Evolutionary conservation across 2,888 invertebrate genomes (phyloP).

Genomic region (Tenthredo scrophulariae): DNA sequence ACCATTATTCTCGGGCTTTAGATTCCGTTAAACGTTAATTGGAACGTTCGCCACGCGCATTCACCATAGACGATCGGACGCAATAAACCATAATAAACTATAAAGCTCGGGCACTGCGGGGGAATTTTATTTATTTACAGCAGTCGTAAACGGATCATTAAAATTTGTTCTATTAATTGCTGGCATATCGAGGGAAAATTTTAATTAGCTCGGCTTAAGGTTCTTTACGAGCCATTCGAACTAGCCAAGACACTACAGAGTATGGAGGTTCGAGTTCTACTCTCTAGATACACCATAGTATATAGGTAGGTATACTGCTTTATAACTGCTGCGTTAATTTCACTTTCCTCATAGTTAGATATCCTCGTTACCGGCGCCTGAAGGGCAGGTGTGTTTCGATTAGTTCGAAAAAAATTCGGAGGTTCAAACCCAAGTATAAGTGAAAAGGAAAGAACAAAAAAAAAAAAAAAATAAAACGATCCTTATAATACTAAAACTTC

Average conservation of each 20-base stretch:
- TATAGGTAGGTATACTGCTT: background rate
- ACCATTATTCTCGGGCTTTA: conserved; percentile 46
- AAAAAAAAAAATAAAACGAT: conserved; percentile 4
- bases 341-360: background rate
- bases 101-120: conserved; percentile 44
- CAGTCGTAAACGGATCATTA: conserved; percentile 53
- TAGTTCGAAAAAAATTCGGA: background rate
- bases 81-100: conserved; percentile 47
- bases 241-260: conserved; percentile 16
- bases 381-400: conserved; percentile 38
- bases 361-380: conserved; percentile 38
- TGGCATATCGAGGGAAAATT: conserved; percentile 51
- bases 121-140: conserved; percentile 55
- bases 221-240: conserved; percentile 50
- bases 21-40: conserved; percentile 52
- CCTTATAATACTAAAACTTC: background rate
- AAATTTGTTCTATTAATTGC: conserved; percentile 56
- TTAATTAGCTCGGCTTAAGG: conserved; percentile 53
- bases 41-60: conserved; percentile 52
- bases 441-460: background rate
- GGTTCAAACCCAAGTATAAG: background rate
- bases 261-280: conserved; percentile 20
- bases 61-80: conserved; percentile 36
- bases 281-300: background rate
- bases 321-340: conserved; percentile 9